Evolutionary conservation across 2,797 vertebrate species (phyloP), one percentile per base, ranked within the genome.

Genomic region (Enteromius radiatus): DNA sequence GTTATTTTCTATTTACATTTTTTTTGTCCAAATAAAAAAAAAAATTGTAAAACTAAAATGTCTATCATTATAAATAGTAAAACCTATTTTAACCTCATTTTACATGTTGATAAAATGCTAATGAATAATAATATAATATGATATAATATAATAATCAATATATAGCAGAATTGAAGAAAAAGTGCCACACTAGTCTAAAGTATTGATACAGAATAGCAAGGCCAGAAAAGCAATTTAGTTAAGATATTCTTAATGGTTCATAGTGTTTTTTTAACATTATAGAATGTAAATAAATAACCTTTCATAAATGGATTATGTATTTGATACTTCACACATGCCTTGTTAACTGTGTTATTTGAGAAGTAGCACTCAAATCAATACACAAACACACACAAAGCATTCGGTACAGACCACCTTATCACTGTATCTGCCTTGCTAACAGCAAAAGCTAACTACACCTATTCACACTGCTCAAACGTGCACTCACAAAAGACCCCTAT

Each of bases 401-500:
- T 26, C n/a, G 3, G 33, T 36, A 65, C 15, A 26, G 23, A 70
- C 36, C 21, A 21, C 15, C 33, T 73, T 15, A 28, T 23, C 28
- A 41, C 43, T 31, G 52, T 71, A 28, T 74, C 5, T 28, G 9
- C 19, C 31, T 81, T 31, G 15, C 33, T 43, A 70, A 47, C 26
- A 49, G 10, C 6, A 38, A 71, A 75, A 49, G 21, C 9, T 61
- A 83, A 83, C 70, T 61, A 76, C 78, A 77, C 52, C 41, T 52
- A 82, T 63, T 69, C 63, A 76, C 31, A 10, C 3, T 36, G 38
- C 31, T 64, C 36, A 64, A 81, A 67, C 33, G 33, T 61, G 54
- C 28, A 54, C 59, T 75, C 31, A 81, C 56, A 80, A 71, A 67
- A 65, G 68, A 80, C 45, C 19, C 78, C 73, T 54, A 84, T 76